phyloP scores from a whole-genome alignment of 2,113 vertebrate genomes.

The Callithrix jacchus region DNA sequence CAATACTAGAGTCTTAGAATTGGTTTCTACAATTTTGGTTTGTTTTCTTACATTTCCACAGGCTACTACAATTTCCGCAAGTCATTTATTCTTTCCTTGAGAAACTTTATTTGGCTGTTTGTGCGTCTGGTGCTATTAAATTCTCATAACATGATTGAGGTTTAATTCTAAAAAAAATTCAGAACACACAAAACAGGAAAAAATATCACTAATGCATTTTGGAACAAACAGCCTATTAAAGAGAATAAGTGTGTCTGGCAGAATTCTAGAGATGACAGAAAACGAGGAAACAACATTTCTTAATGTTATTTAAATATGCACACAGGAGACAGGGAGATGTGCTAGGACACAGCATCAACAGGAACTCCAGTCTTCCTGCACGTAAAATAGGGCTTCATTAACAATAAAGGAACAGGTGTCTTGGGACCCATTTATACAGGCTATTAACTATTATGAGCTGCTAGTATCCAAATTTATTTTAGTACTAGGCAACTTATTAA shows the following conservation, averaged over 20 bases:
- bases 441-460: slow-evolving; percentile 74
- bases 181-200: slow-evolving; percentile 65
- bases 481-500: slow-evolving; percentile 73
- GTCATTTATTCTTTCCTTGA: slow-evolving; percentile 54
- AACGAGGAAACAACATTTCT: slow-evolving; percentile 77
- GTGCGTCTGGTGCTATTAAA: slow-evolving; percentile 62
- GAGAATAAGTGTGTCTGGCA: slow-evolving; percentile 77
- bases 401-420: slow-evolving; percentile 74
- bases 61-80: slow-evolving; percentile 54
- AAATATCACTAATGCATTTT: slow-evolving; percentile 77
- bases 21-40: slow-evolving; percentile 33
- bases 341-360: slow-evolving; percentile 66
- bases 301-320: slow-evolving; percentile 77
- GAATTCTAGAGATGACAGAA: slow-evolving; percentile 80
- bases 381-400: slow-evolving; percentile 67
- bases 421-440: slow-evolving; percentile 63
- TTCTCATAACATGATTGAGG: slow-evolving; percentile 64
- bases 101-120: slow-evolving; percentile 64
- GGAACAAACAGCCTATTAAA: slow-evolving; percentile 76
- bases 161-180: slow-evolving; percentile 62
- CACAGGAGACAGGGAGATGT: slow-evolving; percentile 76
- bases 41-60: slow-evolving; percentile 47
- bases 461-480: slow-evolving; percentile 71
- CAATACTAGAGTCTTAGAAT: background rate
- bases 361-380: slow-evolving; percentile 75